A percentile compares a stretch with the other conserved stretches of the same genome.
Conservation (phyloP, 2,797 vertebrate genomes). For the Synanceia verrucosa region DNA sequence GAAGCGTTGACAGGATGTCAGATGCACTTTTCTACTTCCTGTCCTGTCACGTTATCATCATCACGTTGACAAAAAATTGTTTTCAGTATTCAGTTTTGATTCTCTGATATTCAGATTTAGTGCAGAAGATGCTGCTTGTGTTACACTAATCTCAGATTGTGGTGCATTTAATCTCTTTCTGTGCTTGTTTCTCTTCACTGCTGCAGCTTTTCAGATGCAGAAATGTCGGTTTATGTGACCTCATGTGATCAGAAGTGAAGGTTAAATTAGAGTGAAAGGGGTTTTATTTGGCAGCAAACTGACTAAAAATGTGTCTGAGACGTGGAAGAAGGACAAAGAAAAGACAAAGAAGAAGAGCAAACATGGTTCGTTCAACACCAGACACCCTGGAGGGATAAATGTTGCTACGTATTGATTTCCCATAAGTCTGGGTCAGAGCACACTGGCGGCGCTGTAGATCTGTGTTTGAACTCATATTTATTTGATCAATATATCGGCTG, state of each 20-base stretch:
- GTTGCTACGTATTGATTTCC: conserved; percentile 41
- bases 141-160: neutral
- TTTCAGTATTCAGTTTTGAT: too few relatives aligned
- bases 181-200: neutral
- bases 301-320: neutral
- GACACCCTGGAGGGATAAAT: neutral
- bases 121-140: neutral
- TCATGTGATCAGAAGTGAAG: neutral
- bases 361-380: neutral
- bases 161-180: neutral
- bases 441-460: neutral
- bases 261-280: neutral
- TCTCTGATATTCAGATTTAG: too few relatives aligned
- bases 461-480: neutral
- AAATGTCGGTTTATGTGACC: neutral
- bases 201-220: neutral
- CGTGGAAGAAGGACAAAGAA: neutral
- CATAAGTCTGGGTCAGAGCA: neutral
- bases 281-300: neutral
- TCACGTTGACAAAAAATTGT: too few relatives aligned
- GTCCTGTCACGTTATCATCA: too few relatives aligned
- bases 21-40: neutral
- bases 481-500: neutral
- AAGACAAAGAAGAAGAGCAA: neutral
- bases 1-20: too few relatives aligned